Percentiles rank a stretch among this genome's conserved stretches.
These are phyloP conservation scores for Calosoma granatense DNA, from an alignment of 1,140 invertebrate genomes.

Conservation along the genomic window DNA sequence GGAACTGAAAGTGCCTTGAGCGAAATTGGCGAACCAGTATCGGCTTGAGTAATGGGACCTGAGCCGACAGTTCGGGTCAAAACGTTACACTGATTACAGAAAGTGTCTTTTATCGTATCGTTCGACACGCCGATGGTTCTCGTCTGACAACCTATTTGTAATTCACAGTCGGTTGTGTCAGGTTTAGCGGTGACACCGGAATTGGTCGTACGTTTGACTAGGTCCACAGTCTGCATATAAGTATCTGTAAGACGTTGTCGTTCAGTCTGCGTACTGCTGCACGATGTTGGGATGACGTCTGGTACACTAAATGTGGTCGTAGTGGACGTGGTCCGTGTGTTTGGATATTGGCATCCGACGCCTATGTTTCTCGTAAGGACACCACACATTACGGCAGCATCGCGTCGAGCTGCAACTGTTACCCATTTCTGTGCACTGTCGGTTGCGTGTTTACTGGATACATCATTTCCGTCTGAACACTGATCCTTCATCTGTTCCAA, in stretches of 20 bases:
- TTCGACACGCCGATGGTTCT: slow-evolving; percentile 38
- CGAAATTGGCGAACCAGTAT: slow-evolving; percentile 24
- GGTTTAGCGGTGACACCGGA: slow-evolving; percentile 36
- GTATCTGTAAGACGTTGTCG: slow-evolving; percentile 10
- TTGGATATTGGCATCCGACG: slow-evolving; percentile 40
- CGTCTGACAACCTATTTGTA: slow-evolving; percentile 33
- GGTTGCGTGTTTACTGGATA: slow-evolving; percentile 4
- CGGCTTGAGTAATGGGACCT: slow-evolving; percentile 28
- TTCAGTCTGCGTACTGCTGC: slow-evolving; percentile 32
- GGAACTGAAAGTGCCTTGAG: slow-evolving; percentile 24
- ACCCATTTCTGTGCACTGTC: slow-evolving; percentile 19
- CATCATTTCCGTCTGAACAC: slow-evolving; percentile 26
- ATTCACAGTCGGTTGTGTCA: slow-evolving; percentile 29
- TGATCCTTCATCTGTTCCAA: slow-evolving; percentile 43
- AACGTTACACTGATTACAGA: slow-evolving; percentile 41
- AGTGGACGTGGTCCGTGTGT: slow-evolving; percentile 32
- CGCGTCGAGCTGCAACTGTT: slow-evolving; percentile 33
- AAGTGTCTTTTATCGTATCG: slow-evolving; percentile 34
- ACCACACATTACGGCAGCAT: slow-evolving; percentile 57
- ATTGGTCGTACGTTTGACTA: slow-evolving; percentile 22
- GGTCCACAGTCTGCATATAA: slow-evolving; percentile 20
- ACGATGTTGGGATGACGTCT: slow-evolving; percentile 23
- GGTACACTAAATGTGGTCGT: slow-evolving; percentile 22
- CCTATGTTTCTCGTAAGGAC: slow-evolving; percentile 55
- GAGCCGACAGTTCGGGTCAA: slow-evolving; percentile 34